Percentiles rank a stretch among this genome's conserved stretches.
Conservation (phyloP, 2,797 vertebrate genomes). For the Pseudochirops cupreus region DNA sequence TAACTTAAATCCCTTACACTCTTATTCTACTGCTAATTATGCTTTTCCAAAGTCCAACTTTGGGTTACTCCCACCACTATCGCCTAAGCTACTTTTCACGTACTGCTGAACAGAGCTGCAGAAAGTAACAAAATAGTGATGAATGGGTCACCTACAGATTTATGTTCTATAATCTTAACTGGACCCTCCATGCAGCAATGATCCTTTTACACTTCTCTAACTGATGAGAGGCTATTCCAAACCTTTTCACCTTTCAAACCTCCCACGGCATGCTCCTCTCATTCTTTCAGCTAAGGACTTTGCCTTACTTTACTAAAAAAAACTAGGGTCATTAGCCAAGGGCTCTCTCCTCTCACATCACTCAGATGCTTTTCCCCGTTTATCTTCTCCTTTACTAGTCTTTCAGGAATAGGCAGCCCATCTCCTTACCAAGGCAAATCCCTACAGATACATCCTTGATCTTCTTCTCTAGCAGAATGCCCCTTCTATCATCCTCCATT, state of each 20-base stretch:
- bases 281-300: not conserved
- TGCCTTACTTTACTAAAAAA: not conserved
- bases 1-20: not conserved
- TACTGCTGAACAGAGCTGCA: too few species aligned
- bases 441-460: not conserved
- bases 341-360: not conserved
- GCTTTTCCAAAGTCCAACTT: not conserved
- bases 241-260: not conserved
- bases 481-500: not conserved
- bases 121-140: too few species aligned
- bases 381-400: not conserved
- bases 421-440: too few species aligned
- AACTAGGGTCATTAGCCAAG: not conserved
- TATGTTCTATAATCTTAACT: not conserved
- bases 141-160: not conserved
- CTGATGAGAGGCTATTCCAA: not conserved
- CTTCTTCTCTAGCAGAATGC: not conserved
- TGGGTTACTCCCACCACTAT: not conserved
- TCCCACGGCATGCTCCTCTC: not conserved
- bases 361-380: not conserved
- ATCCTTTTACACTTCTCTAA: not conserved
- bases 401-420: not conserved
- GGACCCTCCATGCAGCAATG: not conserved
- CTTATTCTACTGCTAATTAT: not conserved
- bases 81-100: not conserved